A percentile compares a stretch with the other conserved stretches of the same genome.
phyloP scores from a whole-genome alignment of 2,797 vertebrate genomes.

The Chelon auratus region DNA sequence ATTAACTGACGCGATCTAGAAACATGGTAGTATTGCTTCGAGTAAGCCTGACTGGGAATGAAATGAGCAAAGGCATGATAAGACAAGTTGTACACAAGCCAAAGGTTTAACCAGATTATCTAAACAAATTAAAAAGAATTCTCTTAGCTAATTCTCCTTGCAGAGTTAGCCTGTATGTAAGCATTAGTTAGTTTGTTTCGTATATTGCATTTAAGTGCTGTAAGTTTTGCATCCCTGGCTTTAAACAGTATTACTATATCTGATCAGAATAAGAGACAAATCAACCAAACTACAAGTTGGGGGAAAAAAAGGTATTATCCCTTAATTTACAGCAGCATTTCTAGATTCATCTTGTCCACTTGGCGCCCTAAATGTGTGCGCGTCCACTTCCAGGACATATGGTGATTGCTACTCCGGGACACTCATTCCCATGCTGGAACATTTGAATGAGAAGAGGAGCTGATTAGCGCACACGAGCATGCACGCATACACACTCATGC shows the following conservation, averaged over 20 bases:
- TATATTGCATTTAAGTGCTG: background rate
- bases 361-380: constrained; percentile 36
- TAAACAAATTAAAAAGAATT: constrained; percentile 1
- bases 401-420: constrained; percentile 70
- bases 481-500: constrained; percentile 6
- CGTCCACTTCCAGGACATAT: constrained; percentile 58
- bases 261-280: constrained; percentile 3
- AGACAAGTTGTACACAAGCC: constrained; percentile 10
- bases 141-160: constrained; percentile 2
- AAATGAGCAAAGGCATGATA: constrained; percentile 9
- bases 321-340: constrained; percentile 20
- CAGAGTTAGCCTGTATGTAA: background rate
- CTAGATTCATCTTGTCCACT: constrained; percentile 39
- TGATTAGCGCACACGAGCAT: constrained; percentile 58
- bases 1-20: background rate
- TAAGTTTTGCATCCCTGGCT: background rate
- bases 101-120: constrained; percentile 26
- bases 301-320: constrained; percentile 7
- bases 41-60: background rate
- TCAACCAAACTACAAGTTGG: constrained; percentile 11
- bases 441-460: constrained; percentile 68
- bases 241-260: constrained; percentile 1
- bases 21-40: background rate
- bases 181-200: background rate
- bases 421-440: constrained; percentile 66